phyloP scores from a whole-genome alignment of 2,113 vertebrate species.

The Carassius auratus region DNA sequence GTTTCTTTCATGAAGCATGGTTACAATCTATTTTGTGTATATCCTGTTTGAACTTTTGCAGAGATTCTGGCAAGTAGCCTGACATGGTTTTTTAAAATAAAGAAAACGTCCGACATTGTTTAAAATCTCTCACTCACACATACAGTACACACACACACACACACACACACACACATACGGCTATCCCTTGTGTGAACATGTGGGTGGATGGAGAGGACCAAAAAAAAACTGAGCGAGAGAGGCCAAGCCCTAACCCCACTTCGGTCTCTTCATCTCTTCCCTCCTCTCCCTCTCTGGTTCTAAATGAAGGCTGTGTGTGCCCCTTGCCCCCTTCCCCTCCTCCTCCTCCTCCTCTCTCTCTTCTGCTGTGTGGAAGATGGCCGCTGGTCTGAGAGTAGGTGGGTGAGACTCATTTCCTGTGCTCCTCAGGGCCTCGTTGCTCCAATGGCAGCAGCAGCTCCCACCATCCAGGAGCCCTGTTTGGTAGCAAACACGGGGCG shows the following conservation, averaged over 20 bases:
- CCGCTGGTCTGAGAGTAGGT: conserved; percentile 80
- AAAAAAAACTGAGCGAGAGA: conserved; percentile 67
- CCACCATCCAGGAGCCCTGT: conserved; percentile 76
- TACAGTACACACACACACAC: conserved; percentile 42
- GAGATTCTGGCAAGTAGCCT: conserved; percentile 37
- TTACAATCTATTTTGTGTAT: background rate
- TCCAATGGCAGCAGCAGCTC: conserved; percentile 75
- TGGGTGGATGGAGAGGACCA: conserved; percentile 60
- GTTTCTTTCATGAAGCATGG: background rate
- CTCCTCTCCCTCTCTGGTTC: conserved; percentile 66
- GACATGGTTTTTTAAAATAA: conserved; percentile 10
- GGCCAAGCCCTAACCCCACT: conserved; percentile 73
- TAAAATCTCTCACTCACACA: background rate
- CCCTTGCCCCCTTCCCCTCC: conserved; percentile 54
- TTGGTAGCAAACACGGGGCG: conserved; percentile 80
- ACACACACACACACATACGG: conserved; percentile 31
- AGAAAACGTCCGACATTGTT: conserved; percentile 19
- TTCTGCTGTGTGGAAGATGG: conserved; percentile 76
- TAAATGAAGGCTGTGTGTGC: conserved; percentile 67
- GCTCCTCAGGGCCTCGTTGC: conserved; percentile 89
- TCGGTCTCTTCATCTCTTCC: conserved; percentile 61
- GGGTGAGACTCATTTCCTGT: conserved; percentile 93
- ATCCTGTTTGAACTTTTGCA: background rate
- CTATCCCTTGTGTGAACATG: conserved; percentile 48
- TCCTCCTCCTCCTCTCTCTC: conserved; percentile 72